Evolutionary conservation across 2,797 vertebrate species (phyloP), one percentile per base, ranked within the genome.

Genomic region (Pempheris klunzingeri): DNA sequence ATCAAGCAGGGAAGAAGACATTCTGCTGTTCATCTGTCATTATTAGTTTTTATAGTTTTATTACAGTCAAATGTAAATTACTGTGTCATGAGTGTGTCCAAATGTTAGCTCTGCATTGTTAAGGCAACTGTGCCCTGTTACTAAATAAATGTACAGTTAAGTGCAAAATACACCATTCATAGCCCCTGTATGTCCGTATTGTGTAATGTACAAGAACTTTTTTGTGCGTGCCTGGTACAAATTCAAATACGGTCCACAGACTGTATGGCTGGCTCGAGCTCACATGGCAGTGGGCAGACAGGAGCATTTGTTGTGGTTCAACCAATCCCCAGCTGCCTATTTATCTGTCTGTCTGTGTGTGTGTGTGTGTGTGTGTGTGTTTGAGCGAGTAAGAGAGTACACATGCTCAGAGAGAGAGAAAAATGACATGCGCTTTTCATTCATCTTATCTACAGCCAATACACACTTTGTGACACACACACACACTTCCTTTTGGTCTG

Each of bases 251-350:
- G 61, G 62, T 69, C 52, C 69, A 53, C 63, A 74, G 77, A 59
- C 68, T 61, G 67, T 30, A 46, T 28, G 78, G 61, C 54, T 78
- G 65, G 70, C 84, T 82, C 68, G 67, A 69, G 70, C 60, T 76
- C 65, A 71, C 65, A 58, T 24, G 34, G 78, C 62, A 69, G 59
- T 50, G 39, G 60, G 74, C 83, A 84, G 79, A 84, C 82, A 82
- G 44, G 71, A 87, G 83, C 87, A 88, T 81, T 72, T 90, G 86
- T 84, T 87, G 71, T 71, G 71, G 78, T 74, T 86, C 41, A 88
- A 84, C 83, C 82, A 77, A 75, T 87, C 81, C 71, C 81, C 55
- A 75, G 77, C 70, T 71, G 60, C 64, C 46, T 38, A 46, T 78
- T 75, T 74, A 59, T 79, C 60, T 79, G 85, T 65, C 74, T 80